Evolutionary conservation across 2,113 vertebrate genomes (phyloP), one percentile per base, ranked within the genome.

Genomic region (Lampris incognitus): DNA sequence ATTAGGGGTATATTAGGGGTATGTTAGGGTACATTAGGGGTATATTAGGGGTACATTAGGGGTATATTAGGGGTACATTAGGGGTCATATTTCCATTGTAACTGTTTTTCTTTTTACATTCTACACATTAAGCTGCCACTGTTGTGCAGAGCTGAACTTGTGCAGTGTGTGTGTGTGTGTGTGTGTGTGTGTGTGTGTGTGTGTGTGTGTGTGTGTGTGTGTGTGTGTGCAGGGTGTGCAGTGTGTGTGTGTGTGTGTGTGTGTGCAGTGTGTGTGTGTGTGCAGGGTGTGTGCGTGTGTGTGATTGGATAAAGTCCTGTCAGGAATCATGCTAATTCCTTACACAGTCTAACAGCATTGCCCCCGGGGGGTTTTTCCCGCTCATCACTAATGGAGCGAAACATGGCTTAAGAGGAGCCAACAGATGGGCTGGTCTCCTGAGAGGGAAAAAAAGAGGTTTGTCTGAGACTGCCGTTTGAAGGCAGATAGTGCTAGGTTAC

Each of bases 271-370:
- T 24, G 24, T 24, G 24, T 24, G 24, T 24, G 50, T 3, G 51
- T 54, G n/a, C n/a, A n/a, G n/a, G n/a, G n/a, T n/a, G n/a, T n/a
- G n/a, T n/a, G n/a, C n/a, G n/a, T n/a, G n/a, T 8, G 41, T 40
- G 6, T 2, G 9, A 6, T 24, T 11, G 39, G 37, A 39, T 60
- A 11, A 60, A 40, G 51, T 54, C 10, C 50, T 59, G 38, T 72
- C 59, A 38, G 49, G 57, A 72, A 42, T 62, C 57, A 44, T 44
- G 58, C 56, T 41, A 52, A 71, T 51, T 59, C 10, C 40, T 61
- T 41, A 9, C 60, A 62, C 11, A 61, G 59, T 62, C 40, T n/a
- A 44, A 62, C 41, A 44, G 24, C 60, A 42, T 42, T 7, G 36
- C 37, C 37, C 57, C 10, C 37, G 10, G 9, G 56, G 56, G 10